Evolutionary conservation across 2,797 vertebrate genomes (phyloP), one percentile per base, ranked within the genome.

Genomic region (Neopelma chrysocephalum): DNA sequence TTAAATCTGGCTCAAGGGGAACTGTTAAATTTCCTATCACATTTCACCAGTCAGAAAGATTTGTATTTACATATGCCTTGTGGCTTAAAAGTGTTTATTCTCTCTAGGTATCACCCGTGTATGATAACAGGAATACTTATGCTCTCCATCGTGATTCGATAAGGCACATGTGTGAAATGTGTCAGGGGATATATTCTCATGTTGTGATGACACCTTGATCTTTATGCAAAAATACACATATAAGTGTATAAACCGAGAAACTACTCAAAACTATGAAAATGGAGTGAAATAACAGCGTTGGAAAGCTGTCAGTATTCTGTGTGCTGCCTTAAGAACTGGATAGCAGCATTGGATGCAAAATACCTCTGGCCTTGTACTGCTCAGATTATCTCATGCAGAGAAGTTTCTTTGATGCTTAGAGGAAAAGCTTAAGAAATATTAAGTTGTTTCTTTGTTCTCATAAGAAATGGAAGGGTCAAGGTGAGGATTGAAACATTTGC

Each of bases 101-200:
- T 61, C 61, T 86, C 84, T 97, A 86, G 32, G 45, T 50, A 38
- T 53, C 66, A 54, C 3, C 4, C 42, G 21, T 50, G 17, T 34
- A 62, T 87, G 68, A 84, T 92, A 92, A 87, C 36, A 68, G 58
- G 80, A 86, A 64, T 73, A 85, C 42, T 69, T 57, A 36, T 48
- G 50, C 42, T 78, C 13, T 48, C 18, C 79, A 82, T 68, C 77
- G 23, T 58, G 65, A 56, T 82, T 90, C 93, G 78, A 85, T 90
- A 53, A 2, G 50, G 78, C 72, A 86, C 91, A 60, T 69, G 80
- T 36, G 0, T 82, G 86, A 88, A 82, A 76, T 47, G 62, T 56
- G 83, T 81, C 61, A 75, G 64, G n/a, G 51, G 89, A 91, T 91
- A 84, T 76, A 89, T 92, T 78, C 94, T 89, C 62, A 1, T 10